These are phyloP conservation scores for Acrossocheilus wenchowensis DNA, from an alignment of 2,797 vertebrate genomes.

Conservation along the genomic window DNA sequence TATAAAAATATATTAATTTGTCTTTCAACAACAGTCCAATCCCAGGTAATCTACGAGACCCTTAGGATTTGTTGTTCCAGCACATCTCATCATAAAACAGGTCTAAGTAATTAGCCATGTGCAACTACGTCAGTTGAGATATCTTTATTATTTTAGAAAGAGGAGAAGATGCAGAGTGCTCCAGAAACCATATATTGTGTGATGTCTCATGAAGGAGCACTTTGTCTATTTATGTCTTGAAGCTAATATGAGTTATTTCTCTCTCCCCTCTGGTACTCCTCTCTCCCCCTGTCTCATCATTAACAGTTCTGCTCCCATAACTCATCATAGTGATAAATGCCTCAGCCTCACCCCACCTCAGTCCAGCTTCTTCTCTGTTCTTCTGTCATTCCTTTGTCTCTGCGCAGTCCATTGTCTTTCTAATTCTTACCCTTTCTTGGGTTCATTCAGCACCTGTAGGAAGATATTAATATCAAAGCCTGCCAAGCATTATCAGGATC, in stretches of 20 bases:
- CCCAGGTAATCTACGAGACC: slow-evolving; percentile 14
- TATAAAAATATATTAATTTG: slow-evolving; percentile 22
- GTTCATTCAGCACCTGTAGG: slow-evolving; percentile 55
- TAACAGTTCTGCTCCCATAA: slow-evolving; percentile 52
- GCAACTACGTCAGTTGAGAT: slow-evolving; percentile 36
- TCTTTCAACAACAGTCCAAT: slow-evolving; percentile 32
- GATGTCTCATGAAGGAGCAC: slow-evolving; percentile 52
- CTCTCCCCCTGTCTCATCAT: slow-evolving; percentile 53
- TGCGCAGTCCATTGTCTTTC: slow-evolving; percentile 16
- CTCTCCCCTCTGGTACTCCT: slow-evolving; percentile 43
- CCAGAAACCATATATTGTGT: slow-evolving; percentile 44
- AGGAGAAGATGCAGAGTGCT: slow-evolving; percentile 35
- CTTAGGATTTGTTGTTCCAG: slow-evolving; percentile 39
- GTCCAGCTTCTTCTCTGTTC: slow-evolving; percentile 23
- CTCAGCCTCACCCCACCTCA: slow-evolving; percentile 24
- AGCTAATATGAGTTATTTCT: slow-evolving; percentile 56
- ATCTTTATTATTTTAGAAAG: slow-evolving; percentile 51
- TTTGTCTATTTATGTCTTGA: slow-evolving; percentile 53
- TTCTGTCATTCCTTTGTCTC: slow-evolving; percentile 33
- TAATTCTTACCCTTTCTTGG: slow-evolving; percentile 38
- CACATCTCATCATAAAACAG: slow-evolving; percentile 39
- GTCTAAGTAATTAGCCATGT: slow-evolving; percentile 46
- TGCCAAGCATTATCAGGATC: slow-evolving; percentile 58
- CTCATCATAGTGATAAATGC: slow-evolving; percentile 50
- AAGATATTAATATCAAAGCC: slow-evolving; percentile 59